Base-by-base conservation (phyloP, 2,888 invertebrate genomes). In the Sinentomon sp. region DNA sequence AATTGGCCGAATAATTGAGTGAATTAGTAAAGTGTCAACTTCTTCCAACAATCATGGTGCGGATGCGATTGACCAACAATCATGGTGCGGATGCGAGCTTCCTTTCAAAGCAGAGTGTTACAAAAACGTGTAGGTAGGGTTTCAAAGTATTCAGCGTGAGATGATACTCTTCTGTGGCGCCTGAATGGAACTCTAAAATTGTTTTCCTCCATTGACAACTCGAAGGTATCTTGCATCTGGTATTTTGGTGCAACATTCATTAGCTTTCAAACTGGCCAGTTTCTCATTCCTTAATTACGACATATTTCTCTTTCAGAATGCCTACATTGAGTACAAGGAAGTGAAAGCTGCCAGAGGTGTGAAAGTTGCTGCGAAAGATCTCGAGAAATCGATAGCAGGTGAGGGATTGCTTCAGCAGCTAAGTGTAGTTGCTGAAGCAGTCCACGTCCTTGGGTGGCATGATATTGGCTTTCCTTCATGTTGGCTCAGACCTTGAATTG, bases 281-380 rank as follows among this genome's bases (percentile, higher is more conserved):
- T 16, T 29, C 18, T 12, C 12, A 16, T 18, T 19, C n/a, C 30
- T 13, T 7, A 6, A 17, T 26, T 13, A 25, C 18, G 4, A 21
- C 23, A 14, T 32, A 41, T 36, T 39, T 43, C 38, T 33, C 36
- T 49, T 52, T 19, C 46, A 76, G 71, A 82, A 77, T 49, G 77
- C 78, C 1, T 97, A 92, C 50, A 68, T 82, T 24, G 89, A 94
- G 53, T 66, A 82, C 56, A 87, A 85, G 50, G 83, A 83, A 57
- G 71, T 99, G 2, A 64, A 71, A 44, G 99, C 85, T 2, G 92
- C 99, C 0, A 92, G 94, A 50, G 97, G 97, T 38, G 85, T 97
- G 4, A 99, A 99, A 60, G 78, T 99, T 38, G 80, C 92, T 3
- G 97, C 85, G 4, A 97, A 94, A 50, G 89, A 94, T 51, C 57